Base-by-base conservation (phyloP, 2,113 vertebrate species). In the Ariopsis seemanni region DNA sequence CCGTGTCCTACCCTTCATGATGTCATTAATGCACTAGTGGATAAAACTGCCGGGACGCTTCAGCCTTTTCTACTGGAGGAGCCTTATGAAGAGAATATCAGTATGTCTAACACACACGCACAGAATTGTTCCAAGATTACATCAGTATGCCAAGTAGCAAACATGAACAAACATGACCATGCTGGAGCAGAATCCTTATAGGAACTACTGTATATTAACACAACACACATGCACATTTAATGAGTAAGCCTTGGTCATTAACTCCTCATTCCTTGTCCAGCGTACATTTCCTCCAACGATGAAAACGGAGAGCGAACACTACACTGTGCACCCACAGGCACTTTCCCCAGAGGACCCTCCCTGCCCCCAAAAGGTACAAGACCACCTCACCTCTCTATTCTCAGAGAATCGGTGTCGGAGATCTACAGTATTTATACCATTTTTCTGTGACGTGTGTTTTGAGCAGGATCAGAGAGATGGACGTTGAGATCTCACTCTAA, bases 61-160 rank as follows among this genome's bases (percentile, higher is more conserved):
- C 94, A 95, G 63, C 97, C 97, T 22, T 96, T 98, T 69, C 90
- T 95, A 12, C 90, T 96, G 63, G 95, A 96, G 12, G 95, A 96
- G 78, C 96, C 96, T 27, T 98, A 98, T 5, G 96, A 97, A 88
- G 95, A 96, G 89, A 96, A 96, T 83, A 95, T 97, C 91, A 97
- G 97, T 98, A 87, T 90, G 93, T 27, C 62, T n/a, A 58, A 17
- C 34, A 50, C 65, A 74, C 82, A 85, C 52, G 74, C 52, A 83
- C 63, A 62, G 9, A 42, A 69, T 65, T 53, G 52, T 11, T 53
- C 52, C 1, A 53, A 75, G 48, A 75, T 20, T 25, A 25, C 22
- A 52, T 52, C 48, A 75, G 42, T 52, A 75, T 52, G 72, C 42
- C 42, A 27, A 30, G 55, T 18, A 60, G 14, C n/a, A 80, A 57